Conservation (phyloP, 2,113 vertebrate genomes). For the Aspiorhynchus laticeps region DNA sequence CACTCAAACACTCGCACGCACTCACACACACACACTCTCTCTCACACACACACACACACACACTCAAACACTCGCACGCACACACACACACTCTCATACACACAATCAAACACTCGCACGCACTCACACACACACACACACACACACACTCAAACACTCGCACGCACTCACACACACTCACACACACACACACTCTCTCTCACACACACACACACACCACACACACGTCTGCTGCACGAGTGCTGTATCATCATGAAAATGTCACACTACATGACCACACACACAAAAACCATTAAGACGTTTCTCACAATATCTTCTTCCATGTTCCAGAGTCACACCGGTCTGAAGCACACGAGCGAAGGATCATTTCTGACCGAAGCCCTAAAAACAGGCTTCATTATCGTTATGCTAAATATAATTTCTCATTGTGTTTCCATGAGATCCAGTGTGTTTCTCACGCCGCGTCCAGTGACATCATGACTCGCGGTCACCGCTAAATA, state of each 20-base stretch:
- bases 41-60: no score
- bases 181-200: no score
- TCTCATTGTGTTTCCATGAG: not conserved
- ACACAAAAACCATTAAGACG: no score
- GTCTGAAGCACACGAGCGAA: not conserved
- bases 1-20: no score
- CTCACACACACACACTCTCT: no score
- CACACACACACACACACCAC: not conserved
- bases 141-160: no score
- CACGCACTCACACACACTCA: no score
- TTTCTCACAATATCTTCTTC: not conserved
- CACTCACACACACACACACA: no score
- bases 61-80: no score
- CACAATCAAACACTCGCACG: no score
- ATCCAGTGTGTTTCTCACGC: slow-evolving; percentile 58
- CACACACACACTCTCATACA: no score
- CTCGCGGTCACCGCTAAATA: slow-evolving; percentile 62
- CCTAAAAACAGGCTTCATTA: not conserved
- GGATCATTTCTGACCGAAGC: not conserved
- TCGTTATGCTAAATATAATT: not conserved
- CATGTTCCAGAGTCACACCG: not conserved
- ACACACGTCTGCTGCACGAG: not conserved
- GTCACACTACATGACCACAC: no score
- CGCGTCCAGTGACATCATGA: slow-evolving; percentile 60
- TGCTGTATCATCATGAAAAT: not conserved